phyloP scores from a whole-genome alignment of 2,888 invertebrate species.

The Scaptomyza flava region DNA sequence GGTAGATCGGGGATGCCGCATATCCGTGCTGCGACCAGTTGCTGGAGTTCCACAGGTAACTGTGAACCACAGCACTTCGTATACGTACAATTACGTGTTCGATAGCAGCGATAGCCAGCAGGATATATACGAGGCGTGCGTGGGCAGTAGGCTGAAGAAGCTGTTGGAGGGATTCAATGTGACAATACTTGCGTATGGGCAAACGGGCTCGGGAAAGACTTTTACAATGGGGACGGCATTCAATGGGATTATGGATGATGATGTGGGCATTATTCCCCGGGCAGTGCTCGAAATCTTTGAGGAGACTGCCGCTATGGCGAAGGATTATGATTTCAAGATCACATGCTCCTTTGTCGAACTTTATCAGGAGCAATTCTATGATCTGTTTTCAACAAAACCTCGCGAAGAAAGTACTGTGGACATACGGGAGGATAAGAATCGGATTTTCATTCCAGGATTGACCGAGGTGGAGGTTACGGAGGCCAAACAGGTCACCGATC shows the following conservation, averaged over 20 bases:
- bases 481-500: conserved; percentile 88
- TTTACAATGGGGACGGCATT: conserved; percentile 96
- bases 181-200: conserved; percentile 97
- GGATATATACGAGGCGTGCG: conserved; percentile 90
- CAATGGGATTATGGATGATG: conserved; percentile 86
- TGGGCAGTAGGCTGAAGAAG: conserved; percentile 89
- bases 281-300: conserved; percentile 93
- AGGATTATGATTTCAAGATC: conserved; percentile 87
- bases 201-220: conserved; percentile 97
- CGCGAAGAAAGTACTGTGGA: conserved; percentile 90
- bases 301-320: conserved; percentile 84
- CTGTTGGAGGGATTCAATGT: conserved; percentile 96
- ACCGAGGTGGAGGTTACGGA: conserved; percentile 87
- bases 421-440: conserved; percentile 91
- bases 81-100: conserved; percentile 93
- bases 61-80: conserved; percentile 86
- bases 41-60: conserved; percentile 89
- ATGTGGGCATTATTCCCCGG: conserved; percentile 94
- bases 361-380: conserved; percentile 95
- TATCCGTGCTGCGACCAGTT: conserved; percentile 88
- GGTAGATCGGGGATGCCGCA: conserved; percentile 89
- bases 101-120: conserved; percentile 89
- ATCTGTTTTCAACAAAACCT: conserved; percentile 89
- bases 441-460: conserved; percentile 88
- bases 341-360: conserved; percentile 94